These are phyloP conservation scores for Dasyurus viverrinus DNA, from an alignment of 2,113 vertebrate genomes.

Conservation along the genomic window DNA sequence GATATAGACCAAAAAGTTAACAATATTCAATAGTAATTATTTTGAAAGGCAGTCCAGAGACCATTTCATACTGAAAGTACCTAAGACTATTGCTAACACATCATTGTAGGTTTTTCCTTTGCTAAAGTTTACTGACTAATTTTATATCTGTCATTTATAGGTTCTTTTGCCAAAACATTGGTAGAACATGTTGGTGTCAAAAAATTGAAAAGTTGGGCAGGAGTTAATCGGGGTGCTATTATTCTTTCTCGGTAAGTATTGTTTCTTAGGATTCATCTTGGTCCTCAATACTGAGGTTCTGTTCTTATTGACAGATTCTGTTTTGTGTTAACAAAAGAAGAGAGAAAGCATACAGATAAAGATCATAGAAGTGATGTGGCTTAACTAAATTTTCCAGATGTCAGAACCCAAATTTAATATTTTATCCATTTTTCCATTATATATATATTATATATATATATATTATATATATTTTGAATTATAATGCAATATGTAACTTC, in stretches of 20 bases:
- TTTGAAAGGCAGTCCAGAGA: background rate
- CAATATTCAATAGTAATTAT: background rate
- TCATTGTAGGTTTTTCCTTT: background rate
- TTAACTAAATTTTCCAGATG: background rate
- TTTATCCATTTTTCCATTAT: background rate
- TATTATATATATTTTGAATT: background rate
- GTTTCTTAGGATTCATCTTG: background rate
- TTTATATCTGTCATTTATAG: constrained; percentile 78
- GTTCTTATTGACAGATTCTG: rapidly evolving
- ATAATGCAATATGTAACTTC: too few relatives aligned
- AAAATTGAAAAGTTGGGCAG: constrained; percentile 90
- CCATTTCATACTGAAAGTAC: background rate
- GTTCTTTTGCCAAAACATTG: constrained; percentile 90
- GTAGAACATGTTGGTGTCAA: constrained; percentile 90
- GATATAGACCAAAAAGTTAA: rapidly evolving
- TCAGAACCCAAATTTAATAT: background rate
- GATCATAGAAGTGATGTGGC: too few relatives aligned
- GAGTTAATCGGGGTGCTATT: constrained; percentile 94
- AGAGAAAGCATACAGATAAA: rapidly evolving
- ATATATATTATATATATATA: too few relatives aligned
- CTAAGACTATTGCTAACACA: background rate
- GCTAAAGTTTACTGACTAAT: background rate
- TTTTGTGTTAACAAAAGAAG: background rate
- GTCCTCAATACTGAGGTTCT: background rate
- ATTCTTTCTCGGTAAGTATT: constrained; percentile 92